phyloP scores from a whole-genome alignment of 2,797 vertebrate genomes.

The Falco rusticolus region DNA sequence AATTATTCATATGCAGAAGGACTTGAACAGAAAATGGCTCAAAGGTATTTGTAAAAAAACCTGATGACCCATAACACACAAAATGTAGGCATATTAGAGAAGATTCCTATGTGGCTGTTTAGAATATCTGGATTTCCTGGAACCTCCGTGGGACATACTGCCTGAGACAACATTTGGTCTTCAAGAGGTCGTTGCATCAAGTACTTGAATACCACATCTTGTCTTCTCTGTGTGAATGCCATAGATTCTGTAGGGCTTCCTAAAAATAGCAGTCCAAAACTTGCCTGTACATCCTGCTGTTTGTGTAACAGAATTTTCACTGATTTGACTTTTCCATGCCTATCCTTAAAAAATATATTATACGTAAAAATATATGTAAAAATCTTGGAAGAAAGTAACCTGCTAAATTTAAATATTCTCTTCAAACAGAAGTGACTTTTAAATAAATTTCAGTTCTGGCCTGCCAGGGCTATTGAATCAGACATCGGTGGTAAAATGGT shows the following conservation, averaged over 20 bases:
- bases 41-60: neutral
- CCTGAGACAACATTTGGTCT: conserved; percentile 1
- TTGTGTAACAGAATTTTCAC: conserved; percentile 9
- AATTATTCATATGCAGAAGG: neutral
- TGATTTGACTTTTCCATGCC: neutral
- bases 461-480: neutral
- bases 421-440: neutral
- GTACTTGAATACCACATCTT: conserved; percentile 24
- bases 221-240: neutral
- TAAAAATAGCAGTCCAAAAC: conserved; percentile 25
- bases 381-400: neutral
- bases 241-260: neutral
- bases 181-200: conserved; percentile 2
- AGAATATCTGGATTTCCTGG: neutral
- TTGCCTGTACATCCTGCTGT: neutral
- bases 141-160: neutral
- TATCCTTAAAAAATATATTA: neutral
- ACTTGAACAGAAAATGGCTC: neutral
- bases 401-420: neutral
- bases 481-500: neutral
- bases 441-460: neutral
- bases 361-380: neutral
- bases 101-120: neutral
- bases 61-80: neutral
- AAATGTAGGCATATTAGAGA: neutral